Evolutionary conservation across 2,888 invertebrate genomes (phyloP), one percentile per base, ranked within the genome.

Genomic region (Oscheius sp.): DNA sequence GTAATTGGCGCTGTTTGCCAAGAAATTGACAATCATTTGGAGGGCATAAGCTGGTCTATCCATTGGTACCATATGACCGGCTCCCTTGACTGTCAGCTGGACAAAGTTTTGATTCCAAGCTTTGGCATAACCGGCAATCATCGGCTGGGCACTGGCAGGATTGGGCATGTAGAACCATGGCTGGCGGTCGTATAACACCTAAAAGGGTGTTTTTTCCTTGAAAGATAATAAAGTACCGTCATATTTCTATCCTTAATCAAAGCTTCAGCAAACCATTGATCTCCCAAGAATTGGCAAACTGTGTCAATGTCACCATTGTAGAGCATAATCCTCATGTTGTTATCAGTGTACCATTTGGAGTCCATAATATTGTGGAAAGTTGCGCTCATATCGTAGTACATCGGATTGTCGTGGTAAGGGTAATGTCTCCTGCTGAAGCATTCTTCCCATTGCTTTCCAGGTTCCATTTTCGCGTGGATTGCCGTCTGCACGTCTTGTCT

Each of bases 1-100:
- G 72, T 84, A 85, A 66, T 84, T 75, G 7, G 71, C 21, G 9
- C 70, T 74, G 53, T 77, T 76, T 35, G 16, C 63, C 52, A 85
- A 43, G 58, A 86, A 86, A 58, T 86, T 86, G 59, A 59, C 66
- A n/a, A 86, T 68, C 81, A 86, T 78, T 69, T 86, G 85, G 12
- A 86, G 75, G 12, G 83, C 81, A 55, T 80, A 82, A 0, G 80
- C 83, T 1, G 86, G 85, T 6, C 85, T 70, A 49, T 82, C 80
- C 23, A 75, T 69, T 13, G 84, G 84, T 0, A 84, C 78, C 56
- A 81, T 75, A 56, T 81, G 81, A 13, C 81, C 81, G 3, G 81
- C 75, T 43, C 81, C 81, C 46, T 81, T 81, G 1, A 81, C 79
- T n/a, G 81, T 81, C 1, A 81, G 29, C 55, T 77, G 77, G 0